Evolutionary conservation across 2,113 vertebrate species (phyloP).

Genomic region (Sinocyclocheilus anophthalmus): DNA sequence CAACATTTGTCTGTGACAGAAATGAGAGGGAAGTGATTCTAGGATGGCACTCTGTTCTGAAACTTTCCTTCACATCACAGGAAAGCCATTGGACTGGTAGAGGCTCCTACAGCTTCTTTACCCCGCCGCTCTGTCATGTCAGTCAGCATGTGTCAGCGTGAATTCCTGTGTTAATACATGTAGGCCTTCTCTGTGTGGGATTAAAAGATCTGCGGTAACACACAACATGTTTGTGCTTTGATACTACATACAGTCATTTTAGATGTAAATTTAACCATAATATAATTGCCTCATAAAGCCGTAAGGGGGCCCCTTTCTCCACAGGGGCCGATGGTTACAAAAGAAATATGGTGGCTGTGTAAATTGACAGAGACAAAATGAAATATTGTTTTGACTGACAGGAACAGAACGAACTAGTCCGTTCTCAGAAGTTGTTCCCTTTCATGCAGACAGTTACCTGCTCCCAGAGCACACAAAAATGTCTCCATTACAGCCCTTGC

Average conservation of each 20-base stretch:
- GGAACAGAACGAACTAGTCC: conserved; percentile 37
- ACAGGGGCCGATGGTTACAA: conserved; percentile 15
- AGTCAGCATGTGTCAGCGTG: not conserved
- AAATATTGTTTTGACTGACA: conserved; percentile 44
- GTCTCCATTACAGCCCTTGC: not conserved
- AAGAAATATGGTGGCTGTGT: conserved; percentile 9
- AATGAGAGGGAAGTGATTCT: not conserved
- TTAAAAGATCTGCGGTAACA: not conserved
- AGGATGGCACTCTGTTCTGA: not conserved
- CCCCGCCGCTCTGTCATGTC: not conserved
- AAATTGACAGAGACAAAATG: conserved; percentile 26
- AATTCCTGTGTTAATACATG: conserved; percentile 14
- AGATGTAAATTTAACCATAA: conserved; percentile 8
- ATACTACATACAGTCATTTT: not conserved
- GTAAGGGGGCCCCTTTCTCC: not conserved
- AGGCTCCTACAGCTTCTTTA: not conserved
- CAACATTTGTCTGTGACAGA: conserved; percentile 16
- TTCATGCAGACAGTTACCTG: conserved; percentile 20
- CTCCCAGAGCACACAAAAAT: conserved; percentile 20
- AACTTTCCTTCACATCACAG: conserved; percentile 10
- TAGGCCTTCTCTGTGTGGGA: not conserved
- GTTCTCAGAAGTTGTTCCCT: conserved; percentile 28
- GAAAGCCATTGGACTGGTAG: not conserved
- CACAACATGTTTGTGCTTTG: conserved; percentile 16
- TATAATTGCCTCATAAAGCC: conserved; percentile 6